A percentile compares a stretch with the other conserved stretches of the same genome.
Conservation (phyloP, 2,888 invertebrate species). For the Pseudococcus viburni region DNA sequence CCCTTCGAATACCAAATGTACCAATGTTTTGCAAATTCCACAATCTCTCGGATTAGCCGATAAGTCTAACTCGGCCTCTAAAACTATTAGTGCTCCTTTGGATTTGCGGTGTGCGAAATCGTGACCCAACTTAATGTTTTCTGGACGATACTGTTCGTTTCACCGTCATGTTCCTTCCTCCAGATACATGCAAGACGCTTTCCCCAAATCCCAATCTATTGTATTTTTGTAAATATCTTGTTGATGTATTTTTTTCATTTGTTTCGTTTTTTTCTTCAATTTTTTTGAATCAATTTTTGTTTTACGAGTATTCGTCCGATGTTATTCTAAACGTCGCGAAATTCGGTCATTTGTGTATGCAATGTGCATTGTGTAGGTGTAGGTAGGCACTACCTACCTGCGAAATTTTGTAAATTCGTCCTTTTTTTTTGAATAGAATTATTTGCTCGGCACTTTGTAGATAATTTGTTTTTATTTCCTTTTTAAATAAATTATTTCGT, state of each 20-base stretch:
- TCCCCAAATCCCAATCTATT: neutral
- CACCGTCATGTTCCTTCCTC: neutral
- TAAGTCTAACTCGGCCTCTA: neutral
- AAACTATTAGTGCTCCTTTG: constrained; percentile 56
- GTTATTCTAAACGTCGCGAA: neutral
- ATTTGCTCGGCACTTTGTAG: constrained; percentile 24
- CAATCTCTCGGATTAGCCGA: neutral
- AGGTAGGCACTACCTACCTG: too few relatives aligned
- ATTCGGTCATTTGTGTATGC: neutral
- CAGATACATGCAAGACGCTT: neutral
- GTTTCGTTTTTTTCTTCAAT: constrained; percentile 2
- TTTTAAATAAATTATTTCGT: constrained; percentile 41
- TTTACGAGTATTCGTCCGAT: neutral
- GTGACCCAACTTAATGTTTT: neutral
- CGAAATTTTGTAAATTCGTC: neutral
- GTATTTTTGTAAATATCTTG: constrained; percentile 30
- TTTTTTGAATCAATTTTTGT: neutral
- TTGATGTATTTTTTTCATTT: constrained; percentile 1
- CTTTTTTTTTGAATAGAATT: neutral
- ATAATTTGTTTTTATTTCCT: constrained; percentile 39
- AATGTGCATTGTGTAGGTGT: neutral
- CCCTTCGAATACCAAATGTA: neutral
- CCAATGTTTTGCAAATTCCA: neutral
- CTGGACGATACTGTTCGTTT: neutral
- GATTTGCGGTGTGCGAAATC: constrained; percentile 65